Evolutionary conservation across 2,888 invertebrate species (phyloP), one percentile per base, ranked within the genome.

Genomic region (Limnephilus rhombicus): DNA sequence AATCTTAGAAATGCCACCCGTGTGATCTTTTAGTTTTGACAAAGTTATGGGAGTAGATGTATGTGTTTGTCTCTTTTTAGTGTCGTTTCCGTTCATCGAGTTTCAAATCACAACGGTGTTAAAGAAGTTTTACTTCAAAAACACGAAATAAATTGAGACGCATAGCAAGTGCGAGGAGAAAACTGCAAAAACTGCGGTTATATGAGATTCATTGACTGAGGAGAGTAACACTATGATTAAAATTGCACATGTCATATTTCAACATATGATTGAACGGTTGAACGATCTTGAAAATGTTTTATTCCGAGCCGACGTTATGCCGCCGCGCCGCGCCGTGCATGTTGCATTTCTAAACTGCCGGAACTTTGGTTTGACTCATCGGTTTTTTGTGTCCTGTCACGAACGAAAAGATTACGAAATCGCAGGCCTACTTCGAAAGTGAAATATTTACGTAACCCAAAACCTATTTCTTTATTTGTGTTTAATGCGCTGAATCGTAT

Each of bases 341-440:
- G 82, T 83, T 24, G 83, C 83, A 34, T 41, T 83, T 83, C 83
- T 18, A 37, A 34, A 34, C 83, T 86, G 49, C 49, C 86, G 86
- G 86, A 86, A 86, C 86, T 34, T 87, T 87, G 87, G 68, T 34
- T 87, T 87, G 87, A 87, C 87, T 87, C 87, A 53, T 87, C 87
- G 49, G 87, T 49, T 87, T 87, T 87, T 87, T 53, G 53, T 87
- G 49, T 87, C 49, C 53, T 31, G 87, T 29, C 87, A 86, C 49
- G 86, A 86, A 37, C 34, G 83, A 83, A 83, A 18, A 15, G 18
- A n/a, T 87, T 87, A 49, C 49, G 9, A 49, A 87, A 87, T 53
- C 49, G 53, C 87, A 53, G 53, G 53, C 87, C 53, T 53, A 87
- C 87, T 31, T 68, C 29, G 87, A 87, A 87, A 87, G 87, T 53